Percentiles rank a stretch among this genome's conserved stretches.
Conservation (phyloP, 2,113 vertebrate species). For the Sturnira hondurensis region DNA sequence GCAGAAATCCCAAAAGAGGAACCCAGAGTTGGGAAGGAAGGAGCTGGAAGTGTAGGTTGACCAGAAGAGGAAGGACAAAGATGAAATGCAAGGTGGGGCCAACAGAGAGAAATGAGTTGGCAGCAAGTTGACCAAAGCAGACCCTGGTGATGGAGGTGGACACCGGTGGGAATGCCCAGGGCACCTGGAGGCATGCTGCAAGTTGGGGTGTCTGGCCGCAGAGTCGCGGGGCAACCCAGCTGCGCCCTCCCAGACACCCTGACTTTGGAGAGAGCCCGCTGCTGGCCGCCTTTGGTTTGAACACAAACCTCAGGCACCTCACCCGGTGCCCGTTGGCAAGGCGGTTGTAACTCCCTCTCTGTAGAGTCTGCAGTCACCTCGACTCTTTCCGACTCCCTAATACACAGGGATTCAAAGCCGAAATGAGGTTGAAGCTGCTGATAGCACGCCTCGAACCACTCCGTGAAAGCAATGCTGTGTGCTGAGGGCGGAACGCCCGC, state of each 20-base stretch:
- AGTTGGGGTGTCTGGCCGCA: background rate
- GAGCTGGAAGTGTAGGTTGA: fast-evolving
- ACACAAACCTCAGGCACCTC: background rate
- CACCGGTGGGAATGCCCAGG: fast-evolving
- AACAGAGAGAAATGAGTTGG: too few relatives aligned
- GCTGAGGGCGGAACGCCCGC: conserved; percentile 71
- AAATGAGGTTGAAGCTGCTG: conserved; percentile 76
- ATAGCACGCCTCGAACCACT: conserved; percentile 70
- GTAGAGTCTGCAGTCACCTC: conserved; percentile 63
- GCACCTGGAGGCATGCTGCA: fast-evolving
- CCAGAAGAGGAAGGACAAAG: background rate
- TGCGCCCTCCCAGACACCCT: background rate
- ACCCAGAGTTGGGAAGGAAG: background rate
- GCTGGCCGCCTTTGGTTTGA: background rate
- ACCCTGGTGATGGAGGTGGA: fast-evolving
- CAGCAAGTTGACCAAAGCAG: background rate
- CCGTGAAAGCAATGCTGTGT: conserved; percentile 77
- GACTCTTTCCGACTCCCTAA: conserved; percentile 68
- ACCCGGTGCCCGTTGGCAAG: conserved; percentile 13
- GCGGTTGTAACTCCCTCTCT: conserved; percentile 43
- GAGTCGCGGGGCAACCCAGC: fast-evolving
- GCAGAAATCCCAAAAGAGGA: background rate
- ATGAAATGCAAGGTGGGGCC: fast-evolving
- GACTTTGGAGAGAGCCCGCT: background rate
- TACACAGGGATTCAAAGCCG: conserved; percentile 69